Conservation (phyloP, 2,797 vertebrate genomes). For the Rhyacichthys aspro region DNA sequence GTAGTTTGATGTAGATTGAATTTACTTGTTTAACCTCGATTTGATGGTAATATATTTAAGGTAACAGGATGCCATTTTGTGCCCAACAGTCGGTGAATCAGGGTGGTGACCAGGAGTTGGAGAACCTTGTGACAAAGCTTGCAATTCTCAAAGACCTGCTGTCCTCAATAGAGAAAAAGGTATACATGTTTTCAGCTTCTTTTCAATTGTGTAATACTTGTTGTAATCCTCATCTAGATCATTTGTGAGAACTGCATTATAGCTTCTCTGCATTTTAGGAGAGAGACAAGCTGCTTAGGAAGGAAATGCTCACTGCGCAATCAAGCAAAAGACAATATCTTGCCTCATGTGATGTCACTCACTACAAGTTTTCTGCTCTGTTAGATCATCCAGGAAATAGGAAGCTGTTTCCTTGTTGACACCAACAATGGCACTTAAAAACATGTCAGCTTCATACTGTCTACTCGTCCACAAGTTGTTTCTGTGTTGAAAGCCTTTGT, state of each 20-base stretch:
- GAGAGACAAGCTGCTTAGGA: conserved; percentile 15
- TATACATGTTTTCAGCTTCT: conserved; percentile 43
- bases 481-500: neutral
- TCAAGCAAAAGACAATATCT: conserved; percentile 33
- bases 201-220: conserved; percentile 4
- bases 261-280: conserved; percentile 6
- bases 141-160: conserved; percentile 94
- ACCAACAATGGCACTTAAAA: conserved; percentile 26
- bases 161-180: conserved; percentile 95
- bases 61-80: neutral
- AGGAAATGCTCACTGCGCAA: conserved; percentile 50
- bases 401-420: conserved; percentile 46
- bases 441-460: conserved; percentile 20
- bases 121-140: conserved; percentile 92
- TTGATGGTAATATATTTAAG: neutral
- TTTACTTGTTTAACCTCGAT: too few relatives aligned
- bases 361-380: conserved; percentile 40
- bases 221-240: neutral
- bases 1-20: too few relatives aligned
- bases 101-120: conserved; percentile 92
- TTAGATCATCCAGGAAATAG: conserved; percentile 51
- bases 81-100: conserved; percentile 81
- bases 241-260: too few relatives aligned
- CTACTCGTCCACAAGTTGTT: neutral
- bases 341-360: conserved; percentile 33